phyloP scores from a whole-genome alignment of 2,888 invertebrate genomes.

The Melanchra persicariae region DNA sequence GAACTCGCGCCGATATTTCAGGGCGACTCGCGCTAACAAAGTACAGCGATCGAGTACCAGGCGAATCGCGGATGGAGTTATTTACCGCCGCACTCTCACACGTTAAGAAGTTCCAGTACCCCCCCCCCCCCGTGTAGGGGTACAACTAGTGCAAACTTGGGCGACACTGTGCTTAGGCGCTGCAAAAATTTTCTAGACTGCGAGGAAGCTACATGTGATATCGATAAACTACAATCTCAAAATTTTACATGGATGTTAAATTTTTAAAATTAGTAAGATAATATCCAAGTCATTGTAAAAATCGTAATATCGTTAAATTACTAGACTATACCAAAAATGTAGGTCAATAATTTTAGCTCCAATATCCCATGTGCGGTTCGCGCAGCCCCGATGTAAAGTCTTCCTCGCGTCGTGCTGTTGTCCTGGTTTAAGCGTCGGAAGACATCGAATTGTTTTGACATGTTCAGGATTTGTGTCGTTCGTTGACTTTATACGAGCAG shows the following conservation, averaged over 20 bases:
- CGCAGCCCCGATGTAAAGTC: not conserved
- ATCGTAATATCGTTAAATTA: no score
- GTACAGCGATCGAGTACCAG: slow-evolving; percentile 35
- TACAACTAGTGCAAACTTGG: slow-evolving; percentile 16
- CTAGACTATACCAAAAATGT: no score
- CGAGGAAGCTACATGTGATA: slow-evolving; percentile 2
- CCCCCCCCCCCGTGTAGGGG: not conserved
- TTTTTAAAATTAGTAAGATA: no score
- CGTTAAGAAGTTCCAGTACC: slow-evolving; percentile 32
- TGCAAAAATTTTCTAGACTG: not conserved
- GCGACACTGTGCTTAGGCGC: not conserved
- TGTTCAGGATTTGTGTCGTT: slow-evolving; percentile 42
- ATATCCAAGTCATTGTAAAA: no score
- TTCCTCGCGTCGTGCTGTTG: not conserved
- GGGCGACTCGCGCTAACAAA: slow-evolving; percentile 2
- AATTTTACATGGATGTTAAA: no score
- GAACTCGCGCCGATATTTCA: slow-evolving; percentile 18
- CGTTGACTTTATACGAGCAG: slow-evolving; percentile 12
- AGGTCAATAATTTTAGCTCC: no score
- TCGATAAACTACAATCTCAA: no score
- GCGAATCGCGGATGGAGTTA: slow-evolving; percentile 38
- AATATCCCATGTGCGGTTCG: not conserved
- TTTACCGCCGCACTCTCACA: slow-evolving; percentile 42
- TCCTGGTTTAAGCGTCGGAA: slow-evolving; percentile 8
- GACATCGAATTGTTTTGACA: slow-evolving; percentile 45